Conservation (phyloP, 2,113 vertebrate species). For the Elephantulus edwardii region DNA sequence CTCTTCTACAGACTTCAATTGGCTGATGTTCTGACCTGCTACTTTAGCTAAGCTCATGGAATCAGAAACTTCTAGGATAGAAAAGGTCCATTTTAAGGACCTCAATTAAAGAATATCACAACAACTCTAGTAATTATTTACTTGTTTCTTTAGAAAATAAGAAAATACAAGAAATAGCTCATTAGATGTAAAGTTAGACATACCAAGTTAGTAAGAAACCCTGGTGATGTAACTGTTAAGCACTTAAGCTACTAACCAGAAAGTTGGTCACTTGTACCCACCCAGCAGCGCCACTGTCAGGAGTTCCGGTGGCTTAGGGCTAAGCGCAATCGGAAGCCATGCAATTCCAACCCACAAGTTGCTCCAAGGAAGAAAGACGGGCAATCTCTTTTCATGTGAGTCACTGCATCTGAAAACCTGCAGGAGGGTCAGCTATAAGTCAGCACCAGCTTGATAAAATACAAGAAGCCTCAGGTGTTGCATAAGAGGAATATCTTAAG, state of each 20-base stretch:
- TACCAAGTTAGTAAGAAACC: background rate
- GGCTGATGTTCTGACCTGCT: background rate
- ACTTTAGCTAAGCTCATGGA: background rate
- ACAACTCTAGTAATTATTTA: background rate
- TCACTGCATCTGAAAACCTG: no score
- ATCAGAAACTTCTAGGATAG: background rate
- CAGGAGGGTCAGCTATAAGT: no score
- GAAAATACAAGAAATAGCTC: background rate
- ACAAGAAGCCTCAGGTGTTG: no score
- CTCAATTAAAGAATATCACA: background rate
- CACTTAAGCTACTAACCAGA: background rate
- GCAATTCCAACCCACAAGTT: no score
- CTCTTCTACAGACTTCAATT: background rate
- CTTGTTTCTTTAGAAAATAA: slow-evolving; percentile 28
- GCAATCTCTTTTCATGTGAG: background rate
- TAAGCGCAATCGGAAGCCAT: no score
- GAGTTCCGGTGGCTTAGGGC: no score
- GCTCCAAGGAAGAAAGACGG: background rate
- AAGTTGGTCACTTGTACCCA: background rate
- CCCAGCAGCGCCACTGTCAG: no score
- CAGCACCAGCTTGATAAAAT: no score
- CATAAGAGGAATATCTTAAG: no score
- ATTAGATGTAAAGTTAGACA: background rate
- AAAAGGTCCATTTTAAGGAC: background rate
- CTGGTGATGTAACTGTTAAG: background rate